Percentiles rank a stretch among this genome's conserved stretches.
Conservation (phyloP, 2,888 invertebrate genomes). For the Drosophila flavopinicola region DNA sequence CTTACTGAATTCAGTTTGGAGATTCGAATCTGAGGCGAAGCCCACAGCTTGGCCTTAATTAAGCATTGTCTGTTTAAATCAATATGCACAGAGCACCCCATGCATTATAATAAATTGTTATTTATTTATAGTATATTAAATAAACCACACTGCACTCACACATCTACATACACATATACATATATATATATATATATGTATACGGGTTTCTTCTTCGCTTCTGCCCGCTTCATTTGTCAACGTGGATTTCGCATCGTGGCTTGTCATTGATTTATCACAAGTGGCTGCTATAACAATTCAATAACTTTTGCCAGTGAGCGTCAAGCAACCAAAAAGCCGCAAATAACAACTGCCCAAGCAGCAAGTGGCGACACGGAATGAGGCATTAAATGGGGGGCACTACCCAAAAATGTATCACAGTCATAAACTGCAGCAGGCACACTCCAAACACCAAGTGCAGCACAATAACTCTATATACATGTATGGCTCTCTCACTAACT, state of each 20-base stretch:
- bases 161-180: not conserved
- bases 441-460: slow-evolving; percentile 27
- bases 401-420: slow-evolving; percentile 60
- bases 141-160: slow-evolving; percentile 38
- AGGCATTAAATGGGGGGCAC: not conserved
- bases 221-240: slow-evolving; percentile 47
- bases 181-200: not conserved
- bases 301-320: slow-evolving; percentile 54
- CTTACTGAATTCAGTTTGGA: slow-evolving; percentile 11
- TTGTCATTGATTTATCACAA: slow-evolving; percentile 72
- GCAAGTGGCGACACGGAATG: not conserved
- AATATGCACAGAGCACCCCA: slow-evolving; percentile 37
- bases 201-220: not conserved
- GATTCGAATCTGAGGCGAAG: slow-evolving; percentile 38
- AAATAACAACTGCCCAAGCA: slow-evolving; percentile 25
- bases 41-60: slow-evolving; percentile 60
- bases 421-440: slow-evolving; percentile 68
- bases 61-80: slow-evolving; percentile 51
- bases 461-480: slow-evolving; percentile 3
- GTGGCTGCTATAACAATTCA: slow-evolving; percentile 70
- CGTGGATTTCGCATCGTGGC: slow-evolving; percentile 31
- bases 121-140: slow-evolving; percentile 64
- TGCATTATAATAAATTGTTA: slow-evolving; percentile 43
- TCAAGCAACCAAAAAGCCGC: slow-evolving; percentile 51
- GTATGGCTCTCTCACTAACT: slow-evolving; percentile 5